These are phyloP conservation scores for Alethe castanea DNA, from an alignment of 2,113 vertebrate genomes.

Conservation along the genomic window DNA sequence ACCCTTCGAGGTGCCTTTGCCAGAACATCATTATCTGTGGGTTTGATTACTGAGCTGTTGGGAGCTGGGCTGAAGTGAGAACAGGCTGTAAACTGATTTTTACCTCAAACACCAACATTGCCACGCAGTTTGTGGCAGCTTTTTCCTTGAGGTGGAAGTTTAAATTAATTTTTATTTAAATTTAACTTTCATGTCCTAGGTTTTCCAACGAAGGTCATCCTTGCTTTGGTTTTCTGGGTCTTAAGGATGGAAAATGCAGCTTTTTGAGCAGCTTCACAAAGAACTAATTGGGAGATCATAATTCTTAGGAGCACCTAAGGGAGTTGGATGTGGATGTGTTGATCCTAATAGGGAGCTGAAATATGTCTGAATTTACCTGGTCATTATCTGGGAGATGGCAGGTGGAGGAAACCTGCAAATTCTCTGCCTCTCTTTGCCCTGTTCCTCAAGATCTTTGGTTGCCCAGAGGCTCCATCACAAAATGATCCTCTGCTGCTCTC, in stretches of 20 bases:
- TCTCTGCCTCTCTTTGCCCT: not conserved
- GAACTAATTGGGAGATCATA: not conserved
- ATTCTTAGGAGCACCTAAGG: not conserved
- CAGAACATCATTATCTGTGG: not conserved
- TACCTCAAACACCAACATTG: not conserved
- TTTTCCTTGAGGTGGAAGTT: not conserved
- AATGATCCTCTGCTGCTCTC: not conserved
- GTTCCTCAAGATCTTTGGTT: not conserved
- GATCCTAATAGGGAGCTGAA: not conserved
- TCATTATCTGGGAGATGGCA: not conserved
- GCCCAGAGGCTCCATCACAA: not conserved
- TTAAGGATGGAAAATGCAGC: not conserved
- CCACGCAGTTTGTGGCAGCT: not conserved
- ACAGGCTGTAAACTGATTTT: not conserved
- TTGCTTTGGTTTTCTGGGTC: not conserved
- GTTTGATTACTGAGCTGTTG: not conserved
- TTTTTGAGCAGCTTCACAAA: not conserved
- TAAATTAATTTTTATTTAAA: not conserved
- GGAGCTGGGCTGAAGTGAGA: conserved; percentile 1
- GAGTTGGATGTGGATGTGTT: not conserved
- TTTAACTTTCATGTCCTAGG: not conserved
- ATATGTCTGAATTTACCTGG: not conserved
- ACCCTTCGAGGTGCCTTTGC: not conserved
- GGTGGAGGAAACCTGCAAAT: not conserved
- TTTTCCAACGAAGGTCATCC: not conserved